These are phyloP conservation scores for Bos javanicus DNA, from an alignment of 2,113 vertebrate species.

Conservation along the genomic window DNA sequence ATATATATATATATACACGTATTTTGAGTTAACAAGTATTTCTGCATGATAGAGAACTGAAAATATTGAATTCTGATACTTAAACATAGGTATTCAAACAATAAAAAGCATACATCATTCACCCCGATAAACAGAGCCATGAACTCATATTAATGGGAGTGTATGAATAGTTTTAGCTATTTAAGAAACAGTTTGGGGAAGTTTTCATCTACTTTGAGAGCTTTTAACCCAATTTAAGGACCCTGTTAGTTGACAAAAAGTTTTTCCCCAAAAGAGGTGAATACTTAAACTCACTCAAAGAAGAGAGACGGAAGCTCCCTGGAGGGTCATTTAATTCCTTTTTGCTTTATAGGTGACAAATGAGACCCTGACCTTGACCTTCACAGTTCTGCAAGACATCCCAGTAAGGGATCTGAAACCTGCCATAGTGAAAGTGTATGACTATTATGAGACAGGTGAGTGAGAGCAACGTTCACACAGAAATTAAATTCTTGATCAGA, in stretches of 20 bases:
- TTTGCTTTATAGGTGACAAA: constrained; percentile 58
- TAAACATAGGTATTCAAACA: not conserved
- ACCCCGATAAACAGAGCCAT: not conserved
- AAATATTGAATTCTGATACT: not conserved
- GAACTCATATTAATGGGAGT: not conserved
- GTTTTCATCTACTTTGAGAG: not conserved
- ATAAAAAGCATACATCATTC: not conserved
- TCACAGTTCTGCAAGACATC: constrained; percentile 68
- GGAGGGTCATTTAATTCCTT: not conserved
- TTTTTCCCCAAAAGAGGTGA: not conserved
- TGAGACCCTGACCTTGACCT: constrained; percentile 50
- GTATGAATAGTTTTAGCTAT: not conserved
- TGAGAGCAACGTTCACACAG: not conserved
- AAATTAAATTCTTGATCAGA: not conserved
- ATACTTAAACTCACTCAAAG: not conserved
- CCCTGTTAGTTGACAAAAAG: not conserved
- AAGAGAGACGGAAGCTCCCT: not conserved
- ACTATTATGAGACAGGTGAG: constrained; percentile 87
- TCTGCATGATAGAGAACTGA: not conserved
- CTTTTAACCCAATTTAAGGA: not conserved
- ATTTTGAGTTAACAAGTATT: not conserved
- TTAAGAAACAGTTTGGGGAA: not conserved
- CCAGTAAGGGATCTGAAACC: constrained; percentile 82
- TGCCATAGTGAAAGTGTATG: constrained; percentile 83
- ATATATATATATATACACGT: not conserved